Base-by-base conservation (phyloP, 2,797 vertebrate species). In the Gambusia yucatana region DNA sequence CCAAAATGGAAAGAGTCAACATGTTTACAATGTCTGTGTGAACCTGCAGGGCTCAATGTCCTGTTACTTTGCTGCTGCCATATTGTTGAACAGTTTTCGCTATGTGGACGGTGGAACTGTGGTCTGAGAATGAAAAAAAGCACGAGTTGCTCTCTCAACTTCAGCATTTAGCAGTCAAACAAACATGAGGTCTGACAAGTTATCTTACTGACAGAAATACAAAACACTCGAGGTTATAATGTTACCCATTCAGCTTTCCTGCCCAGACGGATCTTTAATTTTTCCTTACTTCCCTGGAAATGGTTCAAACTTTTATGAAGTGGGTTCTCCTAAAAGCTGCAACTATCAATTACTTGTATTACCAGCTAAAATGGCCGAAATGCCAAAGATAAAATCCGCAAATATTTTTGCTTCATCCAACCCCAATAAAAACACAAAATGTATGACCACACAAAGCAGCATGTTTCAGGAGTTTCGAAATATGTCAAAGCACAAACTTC, bases 121-220 rank as follows among this genome's bases (percentile, higher is more conserved):
- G 59, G 82, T 77, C 59, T 75, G 83, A 81, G 74, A 82, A 77
- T 4, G 10, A 80, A 63, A 84, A 73, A 52, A 84, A 77, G 47
- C 84, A 89, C 3, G 80, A 84, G 87, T 43, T 87, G 63, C 82
- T 80, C 82, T 83, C 88, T 91, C 91, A 92, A 91, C 89, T 84
- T 78, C 52, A 87, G 81, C 79, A 82, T 84, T 71, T 73, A 57
- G 52, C 89, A 91, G 85, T 79, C 76, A 92, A 90, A 91, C 90
- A 94, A 86, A 88, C 74, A 39, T 80, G 48, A 44, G 47, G 41
- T 36, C 55, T 70, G 76, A 83, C 77, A 57, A 88, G 86, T 84
- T 82, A 85, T 89, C 81, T 82, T 76, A 69, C 3, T 14, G 82
- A 69, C 82, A 76, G 41, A 77, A 83, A 77, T 16, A 57, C 9